phyloP scores from a whole-genome alignment of 2,888 invertebrate species.

The Lacanobia oleracea region DNA sequence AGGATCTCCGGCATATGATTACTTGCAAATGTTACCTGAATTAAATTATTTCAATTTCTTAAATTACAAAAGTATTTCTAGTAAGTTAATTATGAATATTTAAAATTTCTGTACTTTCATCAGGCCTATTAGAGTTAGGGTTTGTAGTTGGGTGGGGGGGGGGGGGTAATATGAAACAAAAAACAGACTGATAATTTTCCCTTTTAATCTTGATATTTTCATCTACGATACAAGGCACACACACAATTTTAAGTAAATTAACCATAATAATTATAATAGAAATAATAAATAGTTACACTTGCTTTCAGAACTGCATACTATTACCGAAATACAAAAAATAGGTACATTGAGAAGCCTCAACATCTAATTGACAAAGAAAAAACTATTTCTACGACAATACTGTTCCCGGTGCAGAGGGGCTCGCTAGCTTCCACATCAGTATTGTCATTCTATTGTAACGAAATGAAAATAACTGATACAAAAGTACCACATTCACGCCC shows the following conservation, averaged over 20 bases:
- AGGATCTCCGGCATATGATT: not conserved
- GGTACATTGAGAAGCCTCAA: slow-evolving; percentile 78
- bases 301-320: slow-evolving; percentile 82
- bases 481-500: slow-evolving; percentile 87
- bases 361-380: slow-evolving; percentile 79
- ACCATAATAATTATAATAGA: slow-evolving; percentile 84
- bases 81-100: not conserved
- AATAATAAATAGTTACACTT: slow-evolving; percentile 88
- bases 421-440: slow-evolving; percentile 66
- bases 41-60: too few species aligned
- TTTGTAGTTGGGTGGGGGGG: slow-evolving; percentile 17
- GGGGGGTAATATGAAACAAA: slow-evolving; percentile 72
- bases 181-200: slow-evolving; percentile 88
- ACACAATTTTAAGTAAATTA: slow-evolving; percentile 91
- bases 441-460: slow-evolving; percentile 74
- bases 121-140: not conserved
- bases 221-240: slow-evolving; percentile 93
- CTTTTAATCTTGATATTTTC: slow-evolving; percentile 92
- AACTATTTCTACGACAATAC: slow-evolving; percentile 77
- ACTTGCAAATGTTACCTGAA: too few species aligned
- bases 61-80: not conserved
- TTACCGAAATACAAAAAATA: slow-evolving; percentile 78
- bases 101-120: not conserved
- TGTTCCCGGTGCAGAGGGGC: slow-evolving; percentile 62
- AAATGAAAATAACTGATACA: slow-evolving; percentile 83